phyloP scores from a whole-genome alignment of 53 echinoderm and acorn worm genomes.

The Zoroaster sp. region DNA sequence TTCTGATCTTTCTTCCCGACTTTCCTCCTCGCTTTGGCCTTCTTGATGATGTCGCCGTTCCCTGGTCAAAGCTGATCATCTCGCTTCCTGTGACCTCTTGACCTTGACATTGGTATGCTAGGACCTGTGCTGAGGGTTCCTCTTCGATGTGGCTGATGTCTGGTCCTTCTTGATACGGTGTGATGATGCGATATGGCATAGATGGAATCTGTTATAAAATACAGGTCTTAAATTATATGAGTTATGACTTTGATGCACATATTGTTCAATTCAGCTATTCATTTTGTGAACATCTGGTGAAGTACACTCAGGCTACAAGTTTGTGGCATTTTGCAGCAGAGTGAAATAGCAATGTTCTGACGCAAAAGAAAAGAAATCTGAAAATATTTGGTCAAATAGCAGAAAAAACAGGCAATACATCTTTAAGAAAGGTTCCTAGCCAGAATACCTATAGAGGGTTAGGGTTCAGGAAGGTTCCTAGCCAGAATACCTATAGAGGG shows the following conservation, averaged over 20 bases:
- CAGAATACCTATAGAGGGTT: not conserved
- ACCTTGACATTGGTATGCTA: conserved; percentile 15
- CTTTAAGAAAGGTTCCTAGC: no score
- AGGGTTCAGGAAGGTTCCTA: not conserved
- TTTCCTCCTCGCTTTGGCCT: conserved; percentile 77
- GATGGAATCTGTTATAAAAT: conserved; percentile 56
- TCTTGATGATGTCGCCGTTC: conserved; percentile 56
- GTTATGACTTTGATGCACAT: not conserved
- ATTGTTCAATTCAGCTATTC: not conserved
- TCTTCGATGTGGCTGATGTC: conserved; percentile 68
- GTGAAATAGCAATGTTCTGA: not conserved
- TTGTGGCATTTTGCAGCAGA: not conserved
- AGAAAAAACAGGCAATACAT: no score
- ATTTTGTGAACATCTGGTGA: not conserved
- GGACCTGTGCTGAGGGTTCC: conserved; percentile 28
- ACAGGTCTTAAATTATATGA: no score
- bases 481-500: no score
- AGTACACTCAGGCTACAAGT: not conserved
- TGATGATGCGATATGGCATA: conserved; percentile 80
- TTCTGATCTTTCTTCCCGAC: conserved; percentile 60
- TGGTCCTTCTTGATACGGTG: conserved; percentile 72
- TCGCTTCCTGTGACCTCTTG: conserved; percentile 24
- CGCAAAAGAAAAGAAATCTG: not conserved
- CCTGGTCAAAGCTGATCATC: conserved; percentile 2
- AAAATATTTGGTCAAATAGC: not conserved